Evolutionary conservation across 2,113 vertebrate genomes (phyloP).

Genomic region (Halichoeres trimaculatus): DNA sequence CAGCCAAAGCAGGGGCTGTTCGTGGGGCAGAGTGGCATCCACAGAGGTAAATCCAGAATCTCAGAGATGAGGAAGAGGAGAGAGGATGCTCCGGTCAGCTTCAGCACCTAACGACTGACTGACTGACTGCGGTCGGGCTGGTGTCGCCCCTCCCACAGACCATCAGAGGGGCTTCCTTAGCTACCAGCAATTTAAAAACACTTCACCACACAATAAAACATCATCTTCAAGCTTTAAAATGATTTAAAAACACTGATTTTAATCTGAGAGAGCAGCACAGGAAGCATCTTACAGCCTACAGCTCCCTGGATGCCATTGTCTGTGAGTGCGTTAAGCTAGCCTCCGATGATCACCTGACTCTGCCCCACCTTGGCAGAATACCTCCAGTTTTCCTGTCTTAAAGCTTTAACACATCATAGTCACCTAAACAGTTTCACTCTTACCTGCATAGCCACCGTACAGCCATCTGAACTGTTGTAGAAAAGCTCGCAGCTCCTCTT

Average conservation of each 20-base stretch:
- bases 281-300: background rate
- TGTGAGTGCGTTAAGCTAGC: conserved; percentile 21
- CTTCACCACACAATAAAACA: background rate
- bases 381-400: background rate
- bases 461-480: conserved; percentile 75
- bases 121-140: conserved; percentile 57
- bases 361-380: conserved; percentile 61
- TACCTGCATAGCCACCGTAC: conserved; percentile 87
- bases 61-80: background rate
- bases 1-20: conserved; percentile 49
- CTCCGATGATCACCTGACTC: conserved; percentile 67
- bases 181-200: background rate
- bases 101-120: conserved; percentile 28
- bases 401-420: accelerated
- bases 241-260: background rate
- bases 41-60: background rate
- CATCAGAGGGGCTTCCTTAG: background rate
- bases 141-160: conserved; percentile 72
- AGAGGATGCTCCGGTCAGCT: conserved; percentile 47
- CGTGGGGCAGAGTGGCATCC: conserved; percentile 29
- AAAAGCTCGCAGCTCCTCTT: conserved; percentile 21
- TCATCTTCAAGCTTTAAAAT: accelerated
- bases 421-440: conserved; percentile 2
- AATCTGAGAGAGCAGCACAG: too few species aligned
- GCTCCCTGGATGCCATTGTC: conserved; percentile 39